These are phyloP conservation scores for Amphipoea oculea DNA, from an alignment of 2,888 invertebrate genomes.

Conservation along the genomic window DNA sequence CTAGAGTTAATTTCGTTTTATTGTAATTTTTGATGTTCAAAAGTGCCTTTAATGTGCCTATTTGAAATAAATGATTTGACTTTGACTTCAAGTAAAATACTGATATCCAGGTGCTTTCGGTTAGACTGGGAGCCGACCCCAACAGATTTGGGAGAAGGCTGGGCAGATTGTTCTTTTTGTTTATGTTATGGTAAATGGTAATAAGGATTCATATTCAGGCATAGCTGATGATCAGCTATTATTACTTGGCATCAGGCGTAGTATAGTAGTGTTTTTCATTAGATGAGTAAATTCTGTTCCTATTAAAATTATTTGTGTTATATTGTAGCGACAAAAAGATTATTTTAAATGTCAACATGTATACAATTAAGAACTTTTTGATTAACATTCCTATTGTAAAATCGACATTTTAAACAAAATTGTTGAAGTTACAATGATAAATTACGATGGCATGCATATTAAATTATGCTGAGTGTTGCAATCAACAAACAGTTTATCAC, in stretches of 20 bases:
- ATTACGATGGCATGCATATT: not conserved
- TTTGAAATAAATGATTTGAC: too few species aligned
- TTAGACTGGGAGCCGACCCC: not conserved
- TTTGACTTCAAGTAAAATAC: not conserved
- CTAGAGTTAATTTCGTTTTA: too few species aligned
- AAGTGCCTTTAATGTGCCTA: too few species aligned
- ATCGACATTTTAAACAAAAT: not conserved
- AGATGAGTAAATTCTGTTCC: not conserved
- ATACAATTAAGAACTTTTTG: not conserved
- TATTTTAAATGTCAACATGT: not conserved
- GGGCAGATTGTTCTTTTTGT: not conserved
- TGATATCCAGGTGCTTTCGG: not conserved
- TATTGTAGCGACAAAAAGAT: not conserved
- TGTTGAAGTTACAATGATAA: not conserved
- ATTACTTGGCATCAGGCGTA: not conserved
- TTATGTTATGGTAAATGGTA: not conserved
- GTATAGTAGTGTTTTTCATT: not conserved
- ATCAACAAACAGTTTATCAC: conserved; percentile 1
- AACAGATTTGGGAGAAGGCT: not conserved
- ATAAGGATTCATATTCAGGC: not conserved
- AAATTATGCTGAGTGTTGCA: not conserved
- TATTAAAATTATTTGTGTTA: not conserved
- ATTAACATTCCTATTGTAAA: not conserved
- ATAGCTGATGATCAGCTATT: not conserved
- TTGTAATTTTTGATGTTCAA: too few species aligned